A percentile compares a stretch with the other conserved stretches of the same genome.
phyloP scores from a whole-genome alignment of 2,113 vertebrate species.

The Mionectes macconnelli region DNA sequence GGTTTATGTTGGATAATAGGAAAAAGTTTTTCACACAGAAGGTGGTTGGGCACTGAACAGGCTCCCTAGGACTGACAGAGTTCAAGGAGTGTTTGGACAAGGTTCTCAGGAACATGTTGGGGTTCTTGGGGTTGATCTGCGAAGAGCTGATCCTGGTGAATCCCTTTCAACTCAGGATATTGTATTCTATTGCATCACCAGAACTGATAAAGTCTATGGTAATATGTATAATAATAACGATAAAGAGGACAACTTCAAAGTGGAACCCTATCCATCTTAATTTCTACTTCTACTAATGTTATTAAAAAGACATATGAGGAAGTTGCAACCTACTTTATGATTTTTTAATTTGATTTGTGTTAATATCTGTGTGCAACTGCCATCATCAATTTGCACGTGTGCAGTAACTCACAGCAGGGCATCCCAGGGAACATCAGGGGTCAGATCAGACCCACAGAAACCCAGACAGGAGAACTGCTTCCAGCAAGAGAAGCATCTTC shows the following conservation, averaged over 20 bases:
- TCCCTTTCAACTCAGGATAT: neutral
- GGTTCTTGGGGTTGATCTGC: neutral
- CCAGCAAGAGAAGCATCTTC: neutral
- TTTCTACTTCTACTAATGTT: neutral
- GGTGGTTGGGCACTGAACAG: neutral
- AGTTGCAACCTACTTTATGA: neutral
- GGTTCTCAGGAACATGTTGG: accelerated
- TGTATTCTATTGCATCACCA: neutral
- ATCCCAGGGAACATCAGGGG: neutral
- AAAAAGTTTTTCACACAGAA: neutral
- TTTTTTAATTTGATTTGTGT: neutral
- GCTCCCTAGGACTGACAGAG: neutral
- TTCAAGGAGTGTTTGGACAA: neutral
- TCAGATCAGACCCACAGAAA: neutral
- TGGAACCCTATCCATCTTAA: neutral
- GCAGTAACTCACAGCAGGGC: neutral
- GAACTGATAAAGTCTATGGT: neutral
- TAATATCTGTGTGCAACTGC: neutral
- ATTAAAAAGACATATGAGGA: neutral
- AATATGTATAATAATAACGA: neutral
- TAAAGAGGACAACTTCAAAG: neutral
- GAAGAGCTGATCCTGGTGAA: neutral
- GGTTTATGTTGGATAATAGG: neutral
- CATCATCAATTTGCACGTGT: neutral
- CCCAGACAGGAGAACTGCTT: neutral